These are phyloP conservation scores for Lydus trimaculatus DNA, from an alignment of 2,888 invertebrate genomes.

Conservation along the genomic window DNA sequence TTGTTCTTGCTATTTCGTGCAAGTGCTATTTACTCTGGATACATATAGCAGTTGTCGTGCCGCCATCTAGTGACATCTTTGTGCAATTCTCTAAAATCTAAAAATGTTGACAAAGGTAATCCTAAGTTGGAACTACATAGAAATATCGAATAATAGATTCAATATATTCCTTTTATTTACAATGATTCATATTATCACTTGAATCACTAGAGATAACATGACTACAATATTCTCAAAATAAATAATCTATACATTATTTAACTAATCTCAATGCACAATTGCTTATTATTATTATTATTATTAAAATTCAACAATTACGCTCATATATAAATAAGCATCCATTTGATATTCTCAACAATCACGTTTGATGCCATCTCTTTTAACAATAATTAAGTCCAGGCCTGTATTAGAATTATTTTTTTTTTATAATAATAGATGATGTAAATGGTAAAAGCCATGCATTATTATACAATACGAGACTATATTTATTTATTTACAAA, in stretches of 20 bases:
- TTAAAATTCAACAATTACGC: not conserved
- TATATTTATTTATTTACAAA: conserved; percentile 2
- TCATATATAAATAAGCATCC: not conserved
- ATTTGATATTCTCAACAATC: not conserved
- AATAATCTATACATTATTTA: not conserved
- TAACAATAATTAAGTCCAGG: not conserved
- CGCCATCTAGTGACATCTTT: too few relatives aligned
- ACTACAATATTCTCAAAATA: not conserved
- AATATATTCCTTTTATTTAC: conserved; percentile 1
- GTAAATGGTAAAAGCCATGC: not conserved
- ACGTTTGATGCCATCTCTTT: not conserved
- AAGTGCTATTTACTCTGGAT: too few relatives aligned
- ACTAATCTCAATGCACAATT: not conserved
- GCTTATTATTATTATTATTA: not conserved
- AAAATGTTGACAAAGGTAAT: too few relatives aligned
- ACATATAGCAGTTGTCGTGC: too few relatives aligned
- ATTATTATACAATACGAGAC: not conserved
- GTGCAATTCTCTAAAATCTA: too few relatives aligned
- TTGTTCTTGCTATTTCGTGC: too few relatives aligned
- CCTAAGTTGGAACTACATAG: too few relatives aligned
- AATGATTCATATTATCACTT: conserved; percentile 6
- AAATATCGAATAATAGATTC: not conserved
- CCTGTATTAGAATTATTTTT: too few relatives aligned
- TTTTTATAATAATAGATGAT: not conserved
- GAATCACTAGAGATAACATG: not conserved